Base-by-base conservation (phyloP, 2,113 vertebrate genomes). In the Cyanoramphus novaezelandiae region DNA sequence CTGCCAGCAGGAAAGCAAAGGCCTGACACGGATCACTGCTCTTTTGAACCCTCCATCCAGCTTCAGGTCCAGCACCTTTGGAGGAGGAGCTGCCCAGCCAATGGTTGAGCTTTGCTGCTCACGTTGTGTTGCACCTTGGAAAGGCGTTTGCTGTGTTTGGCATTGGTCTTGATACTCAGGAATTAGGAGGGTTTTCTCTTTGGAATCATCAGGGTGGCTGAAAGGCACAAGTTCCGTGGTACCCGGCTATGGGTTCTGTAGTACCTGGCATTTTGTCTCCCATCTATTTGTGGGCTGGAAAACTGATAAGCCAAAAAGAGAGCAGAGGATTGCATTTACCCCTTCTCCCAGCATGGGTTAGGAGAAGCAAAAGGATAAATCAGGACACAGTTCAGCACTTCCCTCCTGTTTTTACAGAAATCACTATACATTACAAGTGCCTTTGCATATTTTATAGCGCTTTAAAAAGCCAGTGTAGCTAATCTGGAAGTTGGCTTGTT, bases 401-500 rank as follows among this genome's bases (percentile, higher is more conserved):
- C 62, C 53, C 82, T 96, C 85, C 84, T 87, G 55, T 59, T 94
- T 95, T 92, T 75, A 67, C 86, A 90, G 76, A 92, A 90, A 78
- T 88, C 64, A 25, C 90, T 86, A 50, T 88, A 93, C n/a, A 39
- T 96, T 96, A 74, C 65, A 93, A 95, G 65, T 95, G 90, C 62
- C 47, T 95, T 88, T 93, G 88, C 90, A 93, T 93, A 88, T 96
- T 92, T 97, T 95, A 95, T n/a, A 83, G 76, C 88, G 78, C 72
- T 94, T 94, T 60, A 90, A 92, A 96, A 96, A 88, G 85, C 92
- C 79, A 84, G 0, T 68, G 86, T 77, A 93, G 79, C 79, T 95
- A 92, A 93, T 93, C 90, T 94, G 82, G 80, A 96, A 93, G 50
- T 72, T 96, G 88, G 82, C 90, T 94, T 93, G 85, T 88, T 94